phyloP scores from a whole-genome alignment of 2,888 invertebrate genomes.

The Anthophora plumipes region DNA sequence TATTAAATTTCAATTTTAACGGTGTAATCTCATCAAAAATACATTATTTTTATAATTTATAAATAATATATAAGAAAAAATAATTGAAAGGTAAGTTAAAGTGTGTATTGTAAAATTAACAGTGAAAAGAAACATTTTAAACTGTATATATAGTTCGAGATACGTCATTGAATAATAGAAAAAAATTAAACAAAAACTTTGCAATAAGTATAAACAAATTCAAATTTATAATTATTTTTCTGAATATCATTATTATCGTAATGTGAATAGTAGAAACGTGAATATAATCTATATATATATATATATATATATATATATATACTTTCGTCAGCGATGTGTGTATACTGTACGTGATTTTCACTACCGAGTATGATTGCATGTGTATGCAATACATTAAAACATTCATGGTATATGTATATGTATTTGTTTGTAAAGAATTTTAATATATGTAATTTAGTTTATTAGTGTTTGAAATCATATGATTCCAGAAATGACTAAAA shows the following conservation, averaged over 20 bases:
- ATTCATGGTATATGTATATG: conserved; percentile 32
- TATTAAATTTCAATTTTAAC: conserved; percentile 14
- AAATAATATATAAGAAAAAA: conserved; percentile 8
- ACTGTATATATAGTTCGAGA: background rate
- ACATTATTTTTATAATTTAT: conserved; percentile 28
- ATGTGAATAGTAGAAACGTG: background rate
- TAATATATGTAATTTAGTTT: conserved; percentile 22
- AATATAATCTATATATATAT: background rate
- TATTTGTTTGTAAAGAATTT: conserved; percentile 41
- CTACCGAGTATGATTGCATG: conserved; percentile 16
- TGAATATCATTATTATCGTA: background rate
- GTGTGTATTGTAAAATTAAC: conserved; percentile 31
- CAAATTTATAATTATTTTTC: conserved; percentile 19
- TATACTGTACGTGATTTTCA: conserved; percentile 18
- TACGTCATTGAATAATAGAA: conserved; percentile 16
- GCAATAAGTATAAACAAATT: conserved; percentile 16
- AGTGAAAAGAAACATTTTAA: background rate
- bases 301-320: background rate
- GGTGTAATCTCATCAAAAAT: conserved; percentile 5
- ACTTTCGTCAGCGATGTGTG: background rate
- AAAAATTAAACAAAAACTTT: conserved; percentile 18
- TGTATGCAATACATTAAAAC: conserved; percentile 7
- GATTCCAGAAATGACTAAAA: conserved; percentile 33
- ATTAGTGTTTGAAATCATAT: conserved; percentile 30
- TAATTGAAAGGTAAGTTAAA: conserved; percentile 48